Percentiles rank a stretch among this genome's conserved stretches.
Conservation (phyloP, 2,113 vertebrate genomes). For the Lagenorhynchus albirostris region DNA sequence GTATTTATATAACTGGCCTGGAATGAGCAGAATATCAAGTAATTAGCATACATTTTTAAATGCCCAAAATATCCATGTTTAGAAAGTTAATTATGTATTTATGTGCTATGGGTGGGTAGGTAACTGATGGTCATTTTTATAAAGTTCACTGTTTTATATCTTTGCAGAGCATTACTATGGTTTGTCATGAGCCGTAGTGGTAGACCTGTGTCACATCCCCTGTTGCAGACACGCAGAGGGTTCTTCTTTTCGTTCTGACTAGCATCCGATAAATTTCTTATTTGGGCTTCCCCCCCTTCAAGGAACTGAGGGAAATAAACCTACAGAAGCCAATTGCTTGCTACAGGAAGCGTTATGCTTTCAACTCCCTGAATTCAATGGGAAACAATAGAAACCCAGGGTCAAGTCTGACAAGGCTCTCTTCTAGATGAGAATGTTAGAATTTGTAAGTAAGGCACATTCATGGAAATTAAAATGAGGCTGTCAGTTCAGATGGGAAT, state of each 20-base stretch:
- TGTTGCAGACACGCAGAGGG: background rate
- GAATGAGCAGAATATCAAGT: slow-evolving; percentile 68
- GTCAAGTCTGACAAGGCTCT: background rate
- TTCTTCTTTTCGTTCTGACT: slow-evolving; percentile 11
- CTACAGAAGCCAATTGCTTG: background rate
- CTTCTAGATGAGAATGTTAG: background rate
- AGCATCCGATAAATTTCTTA: background rate
- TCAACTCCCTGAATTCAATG: slow-evolving; percentile 1
- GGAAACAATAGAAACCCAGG: background rate
- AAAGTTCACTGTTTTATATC: slow-evolving; percentile 45
- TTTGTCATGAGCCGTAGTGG: background rate
- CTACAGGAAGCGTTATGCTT: background rate
- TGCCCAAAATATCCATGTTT: slow-evolving; percentile 44
- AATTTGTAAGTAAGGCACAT: background rate
- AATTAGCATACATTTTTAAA: slow-evolving; percentile 69
- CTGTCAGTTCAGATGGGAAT: background rate
- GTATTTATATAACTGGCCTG: slow-evolving; percentile 60
- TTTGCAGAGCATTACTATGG: background rate
- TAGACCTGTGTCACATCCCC: background rate
- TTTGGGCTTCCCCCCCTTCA: background rate
- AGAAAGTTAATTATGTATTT: slow-evolving; percentile 42
- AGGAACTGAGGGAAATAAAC: background rate
- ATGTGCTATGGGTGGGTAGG: slow-evolving; percentile 26
- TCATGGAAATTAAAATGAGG: background rate
- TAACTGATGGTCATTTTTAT: background rate